These are phyloP conservation scores for Eristalinus aeneus DNA, from an alignment of 2,888 invertebrate species.

Conservation along the genomic window DNA sequence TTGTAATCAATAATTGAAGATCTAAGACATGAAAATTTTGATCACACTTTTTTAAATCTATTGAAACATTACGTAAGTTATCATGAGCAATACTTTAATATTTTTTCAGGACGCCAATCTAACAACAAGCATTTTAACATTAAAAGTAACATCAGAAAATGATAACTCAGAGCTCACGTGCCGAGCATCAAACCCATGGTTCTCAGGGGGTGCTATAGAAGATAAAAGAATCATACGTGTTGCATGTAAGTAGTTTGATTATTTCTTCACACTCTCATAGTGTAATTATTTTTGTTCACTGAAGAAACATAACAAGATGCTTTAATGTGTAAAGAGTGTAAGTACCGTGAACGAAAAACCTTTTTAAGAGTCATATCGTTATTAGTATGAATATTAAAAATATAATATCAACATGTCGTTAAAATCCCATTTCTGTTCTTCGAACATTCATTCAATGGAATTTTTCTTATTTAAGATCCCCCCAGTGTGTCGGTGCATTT, in stretches of 20 bases:
- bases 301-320: too few species aligned
- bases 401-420: too few species aligned
- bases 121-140: conserved; percentile 88
- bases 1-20: too few species aligned
- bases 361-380: too few species aligned
- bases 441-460: background rate
- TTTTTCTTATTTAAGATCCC: conserved; percentile 85
- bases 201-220: conserved; percentile 90
- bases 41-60: too few species aligned
- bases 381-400: too few species aligned
- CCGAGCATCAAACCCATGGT: conserved; percentile 92
- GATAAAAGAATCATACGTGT: conserved; percentile 89
- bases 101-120: conserved; percentile 81
- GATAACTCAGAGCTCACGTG: conserved; percentile 91
- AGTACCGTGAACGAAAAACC: too few species aligned
- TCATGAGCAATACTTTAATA: background rate
- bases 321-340: too few species aligned
- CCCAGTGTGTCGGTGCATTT: conserved; percentile 87
- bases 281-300: background rate
- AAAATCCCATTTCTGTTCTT: too few species aligned
- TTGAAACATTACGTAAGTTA: too few species aligned
- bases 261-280: background rate
- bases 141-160: conserved; percentile 89
- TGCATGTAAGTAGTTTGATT: conserved; percentile 86
- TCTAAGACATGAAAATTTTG: too few species aligned